Base-by-base conservation (phyloP, 2,888 invertebrate species). In the Steinernema carpocapsae region DNA sequence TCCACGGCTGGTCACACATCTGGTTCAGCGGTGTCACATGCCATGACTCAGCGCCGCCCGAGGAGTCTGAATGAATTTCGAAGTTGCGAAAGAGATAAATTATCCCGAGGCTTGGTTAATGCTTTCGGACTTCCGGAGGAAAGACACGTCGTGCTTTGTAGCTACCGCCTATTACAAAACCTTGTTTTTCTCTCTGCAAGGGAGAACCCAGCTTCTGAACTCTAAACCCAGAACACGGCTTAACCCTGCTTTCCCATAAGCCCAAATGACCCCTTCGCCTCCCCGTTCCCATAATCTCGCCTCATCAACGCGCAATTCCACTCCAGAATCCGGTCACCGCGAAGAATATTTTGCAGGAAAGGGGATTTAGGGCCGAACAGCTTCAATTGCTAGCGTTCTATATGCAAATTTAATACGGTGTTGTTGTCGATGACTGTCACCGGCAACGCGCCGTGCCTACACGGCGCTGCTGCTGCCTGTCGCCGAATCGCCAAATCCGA, bases 351-450 rank as follows among this genome's bases (percentile, higher is more conserved):
- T 64, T 64, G 64, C 64, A 64, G 64, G 52, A 64, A 64, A 37
- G 17, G 64, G 29, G 64, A 64, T 64, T 64, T 64, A 64, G 64
- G 64, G 64, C 64, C 64, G 64, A 64, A 64, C 64, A 22, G 64
- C 64, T 64, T 14, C 64, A n/a, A 64, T 29, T 64, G 32, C 37
- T 32, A 29, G 64, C 37, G 64, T 64, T 64, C 56, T 56, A 56
- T 24, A 56, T 64, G 32, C 32, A 64, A 29, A 64, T 64, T 14
- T 64, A 37, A 64, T 64, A 64, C 64, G 64, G 64, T 37, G 64
- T 29, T 37, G 64, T 64, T 64, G 64, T 64, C 17, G 32, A 1
- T 32, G 64, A 22, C 29, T 29, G 17, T 32, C 26, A 29, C 29
- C 48, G 48, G 48, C 17, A 14, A 4, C 48, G 43, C 56, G 64